Evolutionary conservation across 1,140 invertebrate genomes (phyloP), one percentile per base, ranked within the genome.

Genomic region (Apis florea): DNA sequence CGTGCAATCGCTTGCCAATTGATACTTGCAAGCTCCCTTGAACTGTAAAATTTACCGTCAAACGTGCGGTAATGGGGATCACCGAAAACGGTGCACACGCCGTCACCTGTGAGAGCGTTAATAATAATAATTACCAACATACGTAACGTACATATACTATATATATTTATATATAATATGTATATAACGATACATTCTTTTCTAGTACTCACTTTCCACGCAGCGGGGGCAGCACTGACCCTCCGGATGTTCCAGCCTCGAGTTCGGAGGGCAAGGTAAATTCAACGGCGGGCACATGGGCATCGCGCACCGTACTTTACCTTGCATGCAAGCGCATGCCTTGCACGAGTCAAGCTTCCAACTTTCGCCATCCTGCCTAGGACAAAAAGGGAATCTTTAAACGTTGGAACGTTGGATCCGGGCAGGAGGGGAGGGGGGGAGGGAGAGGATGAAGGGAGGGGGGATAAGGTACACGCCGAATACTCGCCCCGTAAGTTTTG

Each of bases 21-120:
- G 95, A 90, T 99, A 99, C 92, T 98, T 98, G 93, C 98, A 99
- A 0, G 97, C 95, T 19, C 97, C 97, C 93, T 98, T 97, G 90
- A 98, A 99, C 96, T 98, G 90, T 97, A 98, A 82, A 97, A 97
- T 88, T 97, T 96, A 26, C 98, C 98, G 89, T 99, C 98, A 91
- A 98, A 99, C 11, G 98, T 98, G 86, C 97, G 96, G 91, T 98
- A 99, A 90, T 99, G 98, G 1, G 98, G 97, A 93, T 99, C 98
- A 2, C 98, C 98, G 90, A 98, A 99, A 0, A 98, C 97, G 0
- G 97, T 97, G 92, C 98, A 99, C 1, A 98, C 96, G 10, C 97
- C 97, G 74, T 98, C 97, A 76, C 95, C 96, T 96, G 90, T 53
- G 78, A 56, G 4, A 40, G 31, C 3, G n/a, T n/a, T n/a, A n/a